Evolutionary conservation across 2,113 vertebrate species (phyloP), one percentile per base, ranked within the genome.

Genomic region (Hippocampus zosterae): DNA sequence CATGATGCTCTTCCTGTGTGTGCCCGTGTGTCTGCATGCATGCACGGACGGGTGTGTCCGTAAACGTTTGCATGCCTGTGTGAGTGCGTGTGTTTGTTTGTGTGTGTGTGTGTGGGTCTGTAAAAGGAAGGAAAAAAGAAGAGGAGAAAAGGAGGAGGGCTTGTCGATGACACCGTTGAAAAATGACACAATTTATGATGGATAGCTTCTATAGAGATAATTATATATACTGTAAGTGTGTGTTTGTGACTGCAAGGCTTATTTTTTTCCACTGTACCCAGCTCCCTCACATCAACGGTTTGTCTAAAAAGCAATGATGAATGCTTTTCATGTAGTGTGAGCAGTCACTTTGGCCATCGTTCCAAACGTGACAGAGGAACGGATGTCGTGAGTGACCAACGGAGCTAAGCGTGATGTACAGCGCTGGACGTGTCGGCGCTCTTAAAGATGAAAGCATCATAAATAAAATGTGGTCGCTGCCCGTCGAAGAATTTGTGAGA

Each of bases 121-220:
- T 5, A 6, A 33, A 33, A 71, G 29, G 77, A 48, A 70, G 56
- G 70, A 46, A 65, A 72, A 79, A 69, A 11, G 71, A 56, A 82
- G 73, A 65, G 68, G 27, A 56, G 65, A 67, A 77, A 75, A 72
- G 67, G 71, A 84, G 80, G 83, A 79, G 72, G 74, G 77, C 79
- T 83, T 90, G 88, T 89, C 89, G 74, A 92, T 92, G 91, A 89
- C 90, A 91, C 82, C 77, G 77, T 87, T 86, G 86, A 89, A 90
- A 89, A 89, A 90, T 90, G 89, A 86, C 89, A 88, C 84, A 87
- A 86, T 86, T 67, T 84, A 88, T 91, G 91, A 92, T 90, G 91
- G 90, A 92, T 92, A 86, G 87, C 84, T 85, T 81, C 73, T 87
- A 75, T 75, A 70, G 80, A 84, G 80, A 75, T 82, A 76, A 84